Conservation (phyloP, 2,888 invertebrate genomes). For the Sesamia inferens region DNA sequence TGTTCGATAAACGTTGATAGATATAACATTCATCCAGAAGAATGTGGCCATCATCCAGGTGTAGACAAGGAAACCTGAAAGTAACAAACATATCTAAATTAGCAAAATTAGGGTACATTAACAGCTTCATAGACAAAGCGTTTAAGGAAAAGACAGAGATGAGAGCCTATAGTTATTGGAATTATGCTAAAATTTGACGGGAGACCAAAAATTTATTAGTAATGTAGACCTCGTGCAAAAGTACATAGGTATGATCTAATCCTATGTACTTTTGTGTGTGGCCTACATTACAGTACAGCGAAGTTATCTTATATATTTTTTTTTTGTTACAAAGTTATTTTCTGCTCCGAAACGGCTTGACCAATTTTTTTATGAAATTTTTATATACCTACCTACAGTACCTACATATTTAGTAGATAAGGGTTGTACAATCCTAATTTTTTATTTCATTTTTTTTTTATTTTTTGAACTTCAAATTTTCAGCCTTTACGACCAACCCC, state of each 20-base stretch:
- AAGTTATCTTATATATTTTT: too few relatives aligned
- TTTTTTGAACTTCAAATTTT: too few relatives aligned
- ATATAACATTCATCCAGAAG: slow-evolving; percentile 93
- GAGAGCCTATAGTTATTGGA: neutral
- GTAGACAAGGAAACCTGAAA: slow-evolving; percentile 89
- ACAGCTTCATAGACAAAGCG: neutral
- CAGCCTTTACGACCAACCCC: too few relatives aligned
- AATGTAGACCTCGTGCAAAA: neutral
- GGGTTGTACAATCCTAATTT: too few relatives aligned
- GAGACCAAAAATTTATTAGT: neutral
- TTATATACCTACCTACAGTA: too few relatives aligned
- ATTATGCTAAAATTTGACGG: neutral
- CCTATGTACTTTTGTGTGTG: too few relatives aligned
- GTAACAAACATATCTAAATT: neutral
- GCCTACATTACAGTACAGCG: neutral
- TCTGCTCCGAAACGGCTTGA: too few relatives aligned
- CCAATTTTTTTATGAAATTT: too few relatives aligned
- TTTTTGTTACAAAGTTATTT: too few relatives aligned
- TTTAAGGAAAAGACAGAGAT: neutral
- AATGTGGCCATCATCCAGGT: slow-evolving; percentile 92
- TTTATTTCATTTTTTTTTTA: too few relatives aligned
- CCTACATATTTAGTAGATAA: too few relatives aligned
- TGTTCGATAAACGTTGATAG: slow-evolving; percentile 92
- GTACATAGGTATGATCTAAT: neutral
- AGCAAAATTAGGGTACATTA: neutral